Evolutionary conservation across 2,888 invertebrate genomes (phyloP).

Genomic region (Liodrosophila aerea): DNA sequence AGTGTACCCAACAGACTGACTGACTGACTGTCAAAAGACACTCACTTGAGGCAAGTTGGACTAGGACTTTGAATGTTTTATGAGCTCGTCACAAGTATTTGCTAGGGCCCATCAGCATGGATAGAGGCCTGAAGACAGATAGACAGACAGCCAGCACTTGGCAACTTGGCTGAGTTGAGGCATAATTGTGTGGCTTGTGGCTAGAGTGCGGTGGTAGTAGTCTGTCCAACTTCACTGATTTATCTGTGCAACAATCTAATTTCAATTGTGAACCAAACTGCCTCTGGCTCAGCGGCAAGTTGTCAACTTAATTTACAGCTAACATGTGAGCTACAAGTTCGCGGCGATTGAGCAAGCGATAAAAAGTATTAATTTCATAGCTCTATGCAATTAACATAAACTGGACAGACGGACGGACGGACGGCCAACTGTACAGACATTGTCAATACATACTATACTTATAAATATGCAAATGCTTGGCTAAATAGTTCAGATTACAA

Average conservation of each 20-base stretch:
- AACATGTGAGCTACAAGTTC: conserved; percentile 76
- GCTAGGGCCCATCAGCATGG: conserved; percentile 16
- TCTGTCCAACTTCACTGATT: conserved; percentile 36
- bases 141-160: conserved; percentile 1
- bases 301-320: conserved; percentile 77
- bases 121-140: background rate
- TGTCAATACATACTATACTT: conserved; percentile 50
- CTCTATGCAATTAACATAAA: conserved; percentile 69
- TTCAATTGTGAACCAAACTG: conserved; percentile 46
- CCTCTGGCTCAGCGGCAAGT: conserved; percentile 56
- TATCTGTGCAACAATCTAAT: conserved; percentile 59
- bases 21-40: conserved; percentile 37
- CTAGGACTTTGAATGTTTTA: conserved; percentile 22
- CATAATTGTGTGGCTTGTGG: conserved; percentile 1
- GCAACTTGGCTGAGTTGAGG: background rate
- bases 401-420: conserved; percentile 46
- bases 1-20: conserved; percentile 58
- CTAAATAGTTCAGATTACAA: conserved; percentile 68
- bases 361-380: conserved; percentile 77
- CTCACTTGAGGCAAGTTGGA: too few species aligned
- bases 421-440: conserved; percentile 10
- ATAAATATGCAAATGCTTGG: conserved; percentile 65
- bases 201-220: background rate
- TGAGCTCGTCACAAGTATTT: conserved; percentile 18
- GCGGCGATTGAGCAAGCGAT: conserved; percentile 73